Evolutionary conservation across 2,888 invertebrate genomes (phyloP), one percentile per base, ranked within the genome.

Genomic region (Plemyria rubiginata): DNA sequence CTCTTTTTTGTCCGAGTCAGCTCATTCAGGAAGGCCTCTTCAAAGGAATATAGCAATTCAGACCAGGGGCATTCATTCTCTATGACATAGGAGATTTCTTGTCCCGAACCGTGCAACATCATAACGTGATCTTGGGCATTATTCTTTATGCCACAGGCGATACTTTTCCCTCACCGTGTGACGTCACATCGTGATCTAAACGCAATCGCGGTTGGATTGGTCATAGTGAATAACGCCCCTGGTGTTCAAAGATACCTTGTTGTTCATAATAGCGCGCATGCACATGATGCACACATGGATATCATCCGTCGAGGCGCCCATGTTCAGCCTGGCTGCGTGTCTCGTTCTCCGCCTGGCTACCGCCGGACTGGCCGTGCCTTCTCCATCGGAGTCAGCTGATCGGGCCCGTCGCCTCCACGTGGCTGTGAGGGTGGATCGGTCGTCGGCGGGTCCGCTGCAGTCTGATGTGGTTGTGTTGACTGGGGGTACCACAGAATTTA

Each of bases 281-380:
- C 99, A 99, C 96, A 99, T 97, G 80, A 99, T 99, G 94, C 99
- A 99, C 66, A 99, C 98, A 90, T 99, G 99, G 80, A 99, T 99
- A 85, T 99, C 99, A 86, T 99, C 99, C 68, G 98, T 97, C 62
- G 98, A 97, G 77, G 98, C 97, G 57, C 98, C 98, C 98, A 98
- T 98, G 86, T 98, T 98, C 70, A 98, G 93, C 75, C 97, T 95
- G 54, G 97, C 97, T 40, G 97, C 97, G 86, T 98, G 98, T 66
- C 97, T 94, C 43, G 96, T 96, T 66, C 97, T 94, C 48, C 97
- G 88, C 76, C 96, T 67, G 4, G 82, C 88, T 0, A 78, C 88
- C 0, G 86, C 87, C 0, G 91, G 91, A 65, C 90, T 89, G 62
- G 84, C 85, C 0, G 83, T 77, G 5, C 79, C 78, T 16, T 85